These are phyloP conservation scores for Thomomys bottae DNA, from an alignment of 2,113 vertebrate species.

Conservation along the genomic window DNA sequence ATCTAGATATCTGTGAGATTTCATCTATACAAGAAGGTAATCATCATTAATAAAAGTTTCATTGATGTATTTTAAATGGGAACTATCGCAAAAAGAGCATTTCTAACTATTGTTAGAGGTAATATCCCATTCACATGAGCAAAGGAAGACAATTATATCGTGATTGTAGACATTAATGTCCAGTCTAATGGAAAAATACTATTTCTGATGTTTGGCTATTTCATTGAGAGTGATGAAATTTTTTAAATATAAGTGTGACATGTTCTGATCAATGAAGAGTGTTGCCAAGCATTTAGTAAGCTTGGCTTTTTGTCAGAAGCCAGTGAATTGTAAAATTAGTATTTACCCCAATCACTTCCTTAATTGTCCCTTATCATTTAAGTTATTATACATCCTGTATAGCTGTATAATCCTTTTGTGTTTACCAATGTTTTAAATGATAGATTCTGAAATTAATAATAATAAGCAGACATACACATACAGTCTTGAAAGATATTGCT, in stretches of 20 bases:
- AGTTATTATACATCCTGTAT: not conserved
- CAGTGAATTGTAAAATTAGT: not conserved
- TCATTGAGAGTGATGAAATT: not conserved
- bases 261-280: not conserved
- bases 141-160: not conserved
- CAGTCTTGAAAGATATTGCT: not conserved
- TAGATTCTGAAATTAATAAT: not conserved
- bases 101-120: not conserved
- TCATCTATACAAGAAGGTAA: not conserved
- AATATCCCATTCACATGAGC: not conserved
- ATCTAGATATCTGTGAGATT: not conserved
- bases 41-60: not conserved
- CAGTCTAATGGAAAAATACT: not conserved
- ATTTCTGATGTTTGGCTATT: not conserved
- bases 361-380: not conserved
- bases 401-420: not conserved
- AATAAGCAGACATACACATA: not conserved
- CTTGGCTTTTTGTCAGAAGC: not conserved
- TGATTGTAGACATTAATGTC: not conserved
- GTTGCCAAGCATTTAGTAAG: not conserved
- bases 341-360: not conserved
- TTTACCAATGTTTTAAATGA: not conserved
- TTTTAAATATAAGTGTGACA: not conserved
- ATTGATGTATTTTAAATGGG: conserved; percentile 22
- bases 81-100: not conserved